Evolutionary conservation across 53 echinoderm and acorn worm species (phyloP), one percentile per base, ranked within the genome.

Genomic region (Holothuria leucospilota): DNA sequence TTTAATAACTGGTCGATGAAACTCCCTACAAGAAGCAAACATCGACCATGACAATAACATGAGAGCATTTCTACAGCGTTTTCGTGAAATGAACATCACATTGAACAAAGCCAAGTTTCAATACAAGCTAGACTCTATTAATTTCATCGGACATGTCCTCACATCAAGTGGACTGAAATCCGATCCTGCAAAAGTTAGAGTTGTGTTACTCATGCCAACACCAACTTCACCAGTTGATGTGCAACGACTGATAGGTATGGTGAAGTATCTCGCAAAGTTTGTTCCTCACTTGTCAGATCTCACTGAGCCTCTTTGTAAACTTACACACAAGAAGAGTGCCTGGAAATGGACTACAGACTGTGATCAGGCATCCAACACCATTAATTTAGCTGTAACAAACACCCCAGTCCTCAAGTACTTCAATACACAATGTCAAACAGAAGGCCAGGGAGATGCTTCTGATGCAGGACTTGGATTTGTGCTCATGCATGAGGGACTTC

Each of bases 21-120:
- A 86, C 3, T 82, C 75, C 20, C 42, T 63, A 18, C 39, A 72
- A 21, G 86, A 89, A 75, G 89, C 89, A n/a, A 63, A 78, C 34
- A 59, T 62, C 41, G 83, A 85, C 68, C 89, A 92, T 66, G 89
- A 92, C 38, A 25, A 5, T 10, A 89, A 92, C n/a, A 70, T 92
- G 28, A 42, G 29, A 25, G n/a, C 56, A 25, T 82, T 92, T 38
- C 78, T 92, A 23, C 26, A 73, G 59, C 29, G 89, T 28, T 92
- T 87, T 77, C 78, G 75, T 16, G 77, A 87, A 62, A 56, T 46
- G 20, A 53, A 67, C 38, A 89, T 89, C 62, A 92, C 74, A 69
- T 63, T 92, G 16, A 92, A 92, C 56, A 12, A 34, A 34, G 34
- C 1, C 34, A 34, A 34, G 3, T 34, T 34, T 34, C 49, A 3